Base-by-base conservation (phyloP, 1,140 invertebrate species). In the Saccostrea glomerata region DNA sequence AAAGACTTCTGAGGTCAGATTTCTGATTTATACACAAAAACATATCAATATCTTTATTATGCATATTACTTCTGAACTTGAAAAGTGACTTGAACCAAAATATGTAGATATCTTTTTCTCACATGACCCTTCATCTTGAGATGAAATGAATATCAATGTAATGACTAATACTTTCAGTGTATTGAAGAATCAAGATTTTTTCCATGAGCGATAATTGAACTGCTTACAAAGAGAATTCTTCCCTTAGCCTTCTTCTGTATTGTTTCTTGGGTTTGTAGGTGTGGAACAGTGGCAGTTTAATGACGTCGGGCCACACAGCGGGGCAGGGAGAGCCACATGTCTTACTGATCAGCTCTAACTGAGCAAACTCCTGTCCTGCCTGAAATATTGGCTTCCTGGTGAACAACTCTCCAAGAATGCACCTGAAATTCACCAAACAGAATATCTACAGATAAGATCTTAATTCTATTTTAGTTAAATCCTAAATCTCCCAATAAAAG, bases 401-500 rank as follows among this genome's bases (percentile, higher is more conserved):
- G 95, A 99, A 99, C 56, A 99, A 96, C 96, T 99, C 99, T 2
- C 98, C 99, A 54, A 99, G 96, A 92, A 99, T 99, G 94, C 99
- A 99, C 40, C 96, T 96, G 92, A 89, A 94, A 92, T 5, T 63
- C 17, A 55, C 5, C 3, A 47, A 55, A 82, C 17, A 47, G 0
- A 1, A 2, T 7, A 30, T 4, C 30, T 6, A 47, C 2, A 7
- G 47, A 36, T 36, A 1, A 36, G 30, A 36, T 2, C 47, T 47
- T 47, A 6, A 47, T 6, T 47, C 5, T 6, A 47, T 47, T 47
- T 47, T 0, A 47, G 9, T 30, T 3, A 20, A 3, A 70, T 70
- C 25, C 63, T 25, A 70, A 5, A 70, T 70, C 25, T 47, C 0
- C 6, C 9, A 6, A 47, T 9, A 47, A 9, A 47, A 47, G 47